Base-by-base conservation (phyloP, 2,888 invertebrate species). In the Heliconius erato region DNA sequence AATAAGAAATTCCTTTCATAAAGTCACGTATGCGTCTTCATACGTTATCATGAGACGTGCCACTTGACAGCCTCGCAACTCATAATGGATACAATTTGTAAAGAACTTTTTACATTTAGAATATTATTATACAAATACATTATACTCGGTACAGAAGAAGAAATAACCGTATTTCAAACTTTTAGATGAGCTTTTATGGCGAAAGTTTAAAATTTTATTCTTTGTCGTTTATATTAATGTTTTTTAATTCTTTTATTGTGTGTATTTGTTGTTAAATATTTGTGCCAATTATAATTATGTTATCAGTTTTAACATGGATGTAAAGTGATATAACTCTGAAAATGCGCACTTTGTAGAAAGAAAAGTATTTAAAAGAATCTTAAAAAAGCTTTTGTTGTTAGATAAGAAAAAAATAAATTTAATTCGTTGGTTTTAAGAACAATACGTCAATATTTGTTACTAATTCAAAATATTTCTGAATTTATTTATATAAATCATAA, bases 1-100 rank as follows among this genome's bases (percentile, higher is more conserved):
- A 44, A 71, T 71, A 71, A 40, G 14, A 44, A 71, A 71, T n/a
- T 44, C 26, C 40, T 28, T 78, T 67, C 16, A 65, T 78, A 78
- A 40, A 59, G 74, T 59, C 59, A 76, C 74, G 59, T 76, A 74
- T 59, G 35, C 12, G 14, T 76, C 74, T 35, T 59, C 74, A 76
- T 76, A 76, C 74, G 59, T 76, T 35, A 76, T 35, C 32, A 76
- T 3, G 54, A 35, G n/a, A 76, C 59, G 74, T 35, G 59, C 59
- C 35, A 76, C 74, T 76, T 76, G 74, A 76, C 59, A 76, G 59
- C 35, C 32, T 59, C 35, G 35, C 12, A 76, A 76, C 74, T 63
- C 14, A n/a, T 76, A 76, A 76, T 76, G 74, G 59, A 76, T 76
- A 76, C 74, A 76, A 76, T 59, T 76, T 76, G 74, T 59, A 59